A percentile compares a stretch with the other conserved stretches of the same genome.
phyloP scores from a whole-genome alignment of 2,113 vertebrate genomes.

The Podarcis raffonei region DNA sequence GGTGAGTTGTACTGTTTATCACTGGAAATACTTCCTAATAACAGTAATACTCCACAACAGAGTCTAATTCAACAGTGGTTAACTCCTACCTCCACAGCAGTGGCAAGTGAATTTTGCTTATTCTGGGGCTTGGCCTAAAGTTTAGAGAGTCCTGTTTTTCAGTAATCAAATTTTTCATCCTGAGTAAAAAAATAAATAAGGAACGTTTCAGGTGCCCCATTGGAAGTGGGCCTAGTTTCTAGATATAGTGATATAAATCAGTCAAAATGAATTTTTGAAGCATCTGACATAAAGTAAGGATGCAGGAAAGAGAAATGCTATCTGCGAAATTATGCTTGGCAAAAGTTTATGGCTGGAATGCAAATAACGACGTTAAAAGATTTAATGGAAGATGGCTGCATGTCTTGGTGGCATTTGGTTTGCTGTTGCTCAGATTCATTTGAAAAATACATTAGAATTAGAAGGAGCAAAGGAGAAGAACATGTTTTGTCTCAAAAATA shows the following conservation, averaged over 20 bases:
- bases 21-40: neutral
- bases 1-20: conserved; percentile 69
- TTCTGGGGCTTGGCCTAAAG: conserved; percentile 8
- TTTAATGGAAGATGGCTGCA: rapidly evolving
- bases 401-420: rapidly evolving
- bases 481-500: neutral
- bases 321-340: neutral
- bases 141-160: neutral
- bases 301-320: neutral
- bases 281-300: no score
- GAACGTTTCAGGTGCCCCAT: neutral
- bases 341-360: neutral
- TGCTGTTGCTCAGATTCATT: neutral
- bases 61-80: no score
- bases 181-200: neutral
- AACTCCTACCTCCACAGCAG: neutral
- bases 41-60: no score
- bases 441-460: neutral
- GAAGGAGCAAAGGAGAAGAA: neutral
- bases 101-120: neutral
- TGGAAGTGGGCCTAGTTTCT: neutral
- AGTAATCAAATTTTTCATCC: neutral
- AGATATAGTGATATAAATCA: neutral
- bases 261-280: neutral
- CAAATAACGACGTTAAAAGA: neutral